A percentile compares a stretch with the other conserved stretches of the same genome.
Conservation (phyloP, 2,888 invertebrate species). For the Ennomos fuscantarius region DNA sequence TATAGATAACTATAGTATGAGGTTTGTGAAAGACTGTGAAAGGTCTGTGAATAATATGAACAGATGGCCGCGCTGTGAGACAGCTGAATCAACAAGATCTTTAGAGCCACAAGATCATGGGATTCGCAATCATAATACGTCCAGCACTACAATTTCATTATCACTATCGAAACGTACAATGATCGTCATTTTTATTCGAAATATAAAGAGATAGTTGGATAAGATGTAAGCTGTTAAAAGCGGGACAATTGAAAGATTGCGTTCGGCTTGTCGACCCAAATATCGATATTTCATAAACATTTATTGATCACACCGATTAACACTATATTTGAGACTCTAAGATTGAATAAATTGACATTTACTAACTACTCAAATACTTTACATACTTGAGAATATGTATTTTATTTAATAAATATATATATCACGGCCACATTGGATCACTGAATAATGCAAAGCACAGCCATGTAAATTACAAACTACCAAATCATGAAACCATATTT, state of each 20-base stretch:
- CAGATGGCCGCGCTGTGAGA: slow-evolving; percentile 43
- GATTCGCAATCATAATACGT: slow-evolving; percentile 40
- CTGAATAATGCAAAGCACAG: slow-evolving; percentile 36
- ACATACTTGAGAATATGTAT: slow-evolving; percentile 8
- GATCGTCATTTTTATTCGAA: slow-evolving; percentile 44
- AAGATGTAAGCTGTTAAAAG: slow-evolving; percentile 48
- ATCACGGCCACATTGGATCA: slow-evolving; percentile 24
- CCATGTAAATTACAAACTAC: slow-evolving; percentile 37
- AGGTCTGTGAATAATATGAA: too few species aligned
- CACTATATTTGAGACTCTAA: slow-evolving; percentile 5
- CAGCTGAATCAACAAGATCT: slow-evolving; percentile 39
- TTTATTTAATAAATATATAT: slow-evolving; percentile 13
- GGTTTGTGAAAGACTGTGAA: slow-evolving; percentile 45
- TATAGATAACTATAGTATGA: slow-evolving; percentile 27
- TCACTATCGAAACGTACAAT: slow-evolving; percentile 42
- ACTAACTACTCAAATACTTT: slow-evolving; percentile 21
- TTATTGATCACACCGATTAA: slow-evolving; percentile 18
- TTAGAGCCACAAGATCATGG: slow-evolving; percentile 37
- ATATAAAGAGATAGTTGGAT: slow-evolving; percentile 46
- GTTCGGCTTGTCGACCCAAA: slow-evolving; percentile 31
- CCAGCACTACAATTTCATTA: slow-evolving; percentile 26
- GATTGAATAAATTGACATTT: slow-evolving; percentile 5
- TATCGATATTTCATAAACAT: slow-evolving; percentile 28
- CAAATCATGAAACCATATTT: slow-evolving; percentile 22
- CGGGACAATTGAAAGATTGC: slow-evolving; percentile 45